Percentiles rank a stretch among this genome's conserved stretches.
Conservation (phyloP, 2,888 invertebrate genomes). For the Iphiclides podalirius region DNA sequence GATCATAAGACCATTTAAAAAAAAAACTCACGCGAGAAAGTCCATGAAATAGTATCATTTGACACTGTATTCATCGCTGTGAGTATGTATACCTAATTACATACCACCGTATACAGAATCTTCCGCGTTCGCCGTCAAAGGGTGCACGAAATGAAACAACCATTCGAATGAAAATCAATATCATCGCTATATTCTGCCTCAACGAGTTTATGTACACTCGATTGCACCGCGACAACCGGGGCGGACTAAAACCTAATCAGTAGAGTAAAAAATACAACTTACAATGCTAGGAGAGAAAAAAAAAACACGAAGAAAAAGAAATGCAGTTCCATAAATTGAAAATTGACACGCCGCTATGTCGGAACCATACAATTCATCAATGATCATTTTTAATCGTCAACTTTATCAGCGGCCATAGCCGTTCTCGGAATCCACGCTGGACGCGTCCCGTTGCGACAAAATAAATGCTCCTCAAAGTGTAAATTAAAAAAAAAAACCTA, state of each 20-base stretch:
- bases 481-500: no score
- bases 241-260: not conserved
- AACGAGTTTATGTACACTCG: conserved; percentile 22
- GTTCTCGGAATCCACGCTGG: not conserved
- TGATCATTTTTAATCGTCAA: no score
- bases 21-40: no score
- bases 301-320: not conserved
- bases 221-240: conserved; percentile 12
- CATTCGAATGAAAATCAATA: conserved; percentile 2
- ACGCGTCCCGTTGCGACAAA: not conserved
- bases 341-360: no score
- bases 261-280: conserved; percentile 12
- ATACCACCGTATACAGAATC: no score
- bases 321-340: not conserved
- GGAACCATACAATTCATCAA: no score
- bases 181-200: conserved; percentile 2
- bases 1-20: no score
- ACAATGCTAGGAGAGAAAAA: conserved; percentile 2
- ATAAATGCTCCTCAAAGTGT: not conserved
- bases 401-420: no score
- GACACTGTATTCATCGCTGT: no score
- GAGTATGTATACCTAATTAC: no score
- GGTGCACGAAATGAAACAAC: conserved; percentile 11
- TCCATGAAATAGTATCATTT: no score
- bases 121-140: no score